Evolutionary conservation across 2,888 invertebrate species (phyloP).

Genomic region (Tanaodytes sp.): DNA sequence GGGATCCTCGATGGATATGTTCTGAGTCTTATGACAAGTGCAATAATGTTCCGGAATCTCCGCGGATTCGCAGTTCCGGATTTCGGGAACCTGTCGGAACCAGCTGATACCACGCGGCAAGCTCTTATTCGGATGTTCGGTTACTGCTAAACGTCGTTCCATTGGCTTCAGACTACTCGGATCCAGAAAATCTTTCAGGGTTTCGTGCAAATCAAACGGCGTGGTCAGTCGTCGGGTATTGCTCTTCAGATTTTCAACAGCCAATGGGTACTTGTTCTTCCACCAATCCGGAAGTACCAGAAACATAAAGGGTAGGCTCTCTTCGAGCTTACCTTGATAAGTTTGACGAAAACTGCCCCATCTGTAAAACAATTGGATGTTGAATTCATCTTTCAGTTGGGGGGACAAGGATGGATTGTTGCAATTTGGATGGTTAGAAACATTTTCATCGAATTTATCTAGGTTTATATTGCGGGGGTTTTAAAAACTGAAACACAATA

Average conservation of each 20-base stretch:
- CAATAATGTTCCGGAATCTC: constrained; percentile 90
- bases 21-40: constrained; percentile 83
- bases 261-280: constrained; percentile 76
- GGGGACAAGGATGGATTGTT: no score
- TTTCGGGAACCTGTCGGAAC: constrained; percentile 81
- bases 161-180: constrained; percentile 68
- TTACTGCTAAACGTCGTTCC: constrained; percentile 15
- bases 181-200: constrained; percentile 80
- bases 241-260: constrained; percentile 78
- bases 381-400: background rate
- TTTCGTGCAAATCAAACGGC: constrained; percentile 88
- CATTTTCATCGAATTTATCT: no score
- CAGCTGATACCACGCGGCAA: constrained; percentile 80
- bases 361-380: constrained; percentile 68
- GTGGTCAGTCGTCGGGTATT: constrained; percentile 85
- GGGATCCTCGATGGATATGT: constrained; percentile 75
- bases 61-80: constrained; percentile 84
- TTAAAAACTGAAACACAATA: no score
- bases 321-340: constrained; percentile 90
- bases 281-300: constrained; percentile 84
- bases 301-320: constrained; percentile 87
- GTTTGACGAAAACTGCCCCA: constrained; percentile 89
- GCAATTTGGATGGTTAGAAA: no score
- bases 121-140: constrained; percentile 63
- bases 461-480: no score